Evolutionary conservation across 2,113 vertebrate species (phyloP), one percentile per base, ranked within the genome.

Genomic region (Hiodon alosoides): DNA sequence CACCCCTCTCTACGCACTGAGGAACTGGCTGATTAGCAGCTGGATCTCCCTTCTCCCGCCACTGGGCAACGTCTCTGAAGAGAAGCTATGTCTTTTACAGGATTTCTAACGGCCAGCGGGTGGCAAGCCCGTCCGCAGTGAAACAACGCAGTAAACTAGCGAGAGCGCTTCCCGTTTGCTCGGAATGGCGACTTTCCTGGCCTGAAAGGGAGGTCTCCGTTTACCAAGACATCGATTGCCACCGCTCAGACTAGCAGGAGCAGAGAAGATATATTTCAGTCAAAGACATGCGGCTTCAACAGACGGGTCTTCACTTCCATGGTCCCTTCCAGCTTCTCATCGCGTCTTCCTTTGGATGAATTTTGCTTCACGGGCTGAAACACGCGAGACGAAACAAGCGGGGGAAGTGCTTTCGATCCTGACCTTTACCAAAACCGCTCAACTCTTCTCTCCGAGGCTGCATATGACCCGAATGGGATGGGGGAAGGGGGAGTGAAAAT

Each of bases 221-320:
- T 17, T 17, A 14, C 14, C 6, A 50, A 14, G 9, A 17, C 52
- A 69, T 16, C 61, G 16, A 64, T 64, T 16, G n/a, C 61, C 61
- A 2, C 61, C 3, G 61, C 16, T 64, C 61, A 64, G 61, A 7
- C 61, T 16, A 7, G 61, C 16, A 17, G 17, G 61, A 64, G 17
- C 16, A 14, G 14, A 14, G 58, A 14, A 59, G 31, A 31, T 1
- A 31, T 31, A 31, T 31, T 31, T 31, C 61, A 13, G 17, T 17
- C 17, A 17, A 16, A 16, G n/a, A 64, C 16, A 64, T 17, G 16
- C 14, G n/a, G 5, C 16, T 64, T 7, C 61, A 64, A 64, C 14
- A 64, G 14, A 64, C 16, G 14, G 58, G 16, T 64, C 7, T 64
- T 78, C 76, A 68, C 79, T 79, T 79, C 82, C 78, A 67, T 76